Percentiles rank a stretch among this genome's conserved stretches.
phyloP scores from a whole-genome alignment of 1,140 invertebrate species.

The Phocides pigmalion region DNA sequence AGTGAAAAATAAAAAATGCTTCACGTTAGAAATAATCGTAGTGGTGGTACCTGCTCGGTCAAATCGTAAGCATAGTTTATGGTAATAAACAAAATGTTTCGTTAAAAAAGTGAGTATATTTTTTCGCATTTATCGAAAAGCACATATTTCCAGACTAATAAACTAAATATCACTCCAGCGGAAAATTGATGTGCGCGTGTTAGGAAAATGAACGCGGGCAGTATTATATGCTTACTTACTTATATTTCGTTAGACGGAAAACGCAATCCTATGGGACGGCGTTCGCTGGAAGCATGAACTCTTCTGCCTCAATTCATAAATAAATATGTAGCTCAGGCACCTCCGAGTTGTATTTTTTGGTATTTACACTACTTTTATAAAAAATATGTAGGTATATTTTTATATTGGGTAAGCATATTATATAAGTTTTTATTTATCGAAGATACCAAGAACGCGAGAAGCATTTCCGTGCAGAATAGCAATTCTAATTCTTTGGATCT shows the following conservation, averaged over 20 bases:
- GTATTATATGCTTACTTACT: background rate
- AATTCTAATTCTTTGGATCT: no score
- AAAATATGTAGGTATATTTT: no score
- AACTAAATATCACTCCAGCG: slow-evolving; percentile 5
- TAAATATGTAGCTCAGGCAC: background rate
- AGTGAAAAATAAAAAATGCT: no score
- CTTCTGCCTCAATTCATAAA: slow-evolving; percentile 1
- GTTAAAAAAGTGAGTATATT: background rate
- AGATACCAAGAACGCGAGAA: no score
- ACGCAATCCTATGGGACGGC: slow-evolving; percentile 2
- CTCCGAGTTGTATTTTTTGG: background rate
- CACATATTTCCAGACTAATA: slow-evolving; percentile 6
- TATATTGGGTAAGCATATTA: no score
- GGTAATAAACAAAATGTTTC: background rate
- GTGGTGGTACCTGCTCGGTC: no score
- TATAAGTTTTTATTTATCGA: background rate
- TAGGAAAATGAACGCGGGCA: slow-evolving; percentile 5
- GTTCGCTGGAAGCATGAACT: background rate
- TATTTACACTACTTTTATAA: background rate
- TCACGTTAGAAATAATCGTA: no score
- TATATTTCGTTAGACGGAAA: slow-evolving; percentile 8
- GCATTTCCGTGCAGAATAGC: no score
- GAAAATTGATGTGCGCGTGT: background rate
- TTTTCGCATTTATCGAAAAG: background rate
- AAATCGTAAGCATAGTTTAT: no score